Conservation (phyloP, 2,888 invertebrate genomes). For the Drosophila infuscata region DNA sequence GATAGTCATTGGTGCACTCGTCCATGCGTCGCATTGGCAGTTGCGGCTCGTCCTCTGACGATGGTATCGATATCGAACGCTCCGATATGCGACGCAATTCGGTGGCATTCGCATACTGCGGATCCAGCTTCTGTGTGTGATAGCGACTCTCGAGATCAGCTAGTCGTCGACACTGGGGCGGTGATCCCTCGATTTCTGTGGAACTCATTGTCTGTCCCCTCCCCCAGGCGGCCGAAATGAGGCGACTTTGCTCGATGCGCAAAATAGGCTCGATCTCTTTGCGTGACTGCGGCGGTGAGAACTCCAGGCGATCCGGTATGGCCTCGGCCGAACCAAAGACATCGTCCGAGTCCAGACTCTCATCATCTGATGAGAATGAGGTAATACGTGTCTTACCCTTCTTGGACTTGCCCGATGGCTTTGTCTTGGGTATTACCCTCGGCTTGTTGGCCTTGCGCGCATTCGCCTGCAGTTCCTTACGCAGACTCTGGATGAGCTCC, state of each 20-base stretch:
- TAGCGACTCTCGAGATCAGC: slow-evolving; percentile 89
- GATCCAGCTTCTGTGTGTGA: slow-evolving; percentile 88
- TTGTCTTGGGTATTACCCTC: slow-evolving; percentile 87
- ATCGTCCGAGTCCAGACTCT: slow-evolving; percentile 91
- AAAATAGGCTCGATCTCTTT: slow-evolving; percentile 91
- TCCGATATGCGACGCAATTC: slow-evolving; percentile 90
- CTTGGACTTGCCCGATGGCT: slow-evolving; percentile 87
- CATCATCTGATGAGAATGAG: slow-evolving; percentile 91
- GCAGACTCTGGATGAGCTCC: slow-evolving; percentile 86
- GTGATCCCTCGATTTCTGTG: slow-evolving; percentile 91
- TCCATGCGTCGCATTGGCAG: slow-evolving; percentile 87
- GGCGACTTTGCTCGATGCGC: slow-evolving; percentile 90
- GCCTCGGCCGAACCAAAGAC: slow-evolving; percentile 92
- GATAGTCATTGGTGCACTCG: slow-evolving; percentile 87
- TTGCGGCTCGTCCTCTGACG: slow-evolving; percentile 90
- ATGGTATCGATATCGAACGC: slow-evolving; percentile 91
- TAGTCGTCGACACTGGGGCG: slow-evolving; percentile 89
- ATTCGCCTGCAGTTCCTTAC: slow-evolving; percentile 87
- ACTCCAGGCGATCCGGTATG: slow-evolving; percentile 89
- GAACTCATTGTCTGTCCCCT: slow-evolving; percentile 91
- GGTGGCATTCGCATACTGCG: slow-evolving; percentile 88
- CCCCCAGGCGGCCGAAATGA: slow-evolving; percentile 89
- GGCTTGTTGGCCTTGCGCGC: slow-evolving; percentile 88
- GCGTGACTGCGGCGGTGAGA: slow-evolving; percentile 91
- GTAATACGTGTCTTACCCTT: slow-evolving; percentile 90